Conservation (phyloP, 1,140 invertebrate genomes). For the Venturia canescens region DNA sequence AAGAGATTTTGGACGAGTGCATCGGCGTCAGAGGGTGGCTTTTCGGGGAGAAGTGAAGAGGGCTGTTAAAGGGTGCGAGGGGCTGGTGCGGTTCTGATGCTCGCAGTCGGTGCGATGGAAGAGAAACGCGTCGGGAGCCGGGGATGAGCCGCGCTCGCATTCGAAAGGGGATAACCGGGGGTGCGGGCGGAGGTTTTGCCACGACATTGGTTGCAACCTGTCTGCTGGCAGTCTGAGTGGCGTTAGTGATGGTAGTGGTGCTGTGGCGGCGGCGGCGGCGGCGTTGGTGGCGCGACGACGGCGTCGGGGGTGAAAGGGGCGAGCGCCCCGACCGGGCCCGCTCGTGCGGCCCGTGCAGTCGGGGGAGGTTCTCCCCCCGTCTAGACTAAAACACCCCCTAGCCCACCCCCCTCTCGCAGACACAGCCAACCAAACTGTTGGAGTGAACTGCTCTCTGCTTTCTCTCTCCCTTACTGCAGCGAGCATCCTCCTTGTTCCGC, state of each 20-base stretch:
- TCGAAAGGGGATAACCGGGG: conserved; percentile 15
- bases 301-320: conserved; percentile 25
- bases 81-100: conserved; percentile 19
- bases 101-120: background rate
- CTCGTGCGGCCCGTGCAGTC: conserved; percentile 42
- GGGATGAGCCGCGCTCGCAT: conserved; percentile 17
- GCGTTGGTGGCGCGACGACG: conserved; percentile 50
- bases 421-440: conserved; percentile 74
- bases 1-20: conserved; percentile 71
- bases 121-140: background rate
- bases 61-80: background rate
- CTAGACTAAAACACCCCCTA: conserved; percentile 67
- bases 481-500: conserved; percentile 15
- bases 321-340: conserved; percentile 38
- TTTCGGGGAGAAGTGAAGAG: background rate
- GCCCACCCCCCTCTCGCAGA: conserved; percentile 57
- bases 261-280: conserved; percentile 47
- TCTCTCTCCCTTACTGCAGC: conserved; percentile 42
- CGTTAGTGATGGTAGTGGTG: conserved; percentile 62
- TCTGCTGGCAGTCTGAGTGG: conserved; percentile 71
- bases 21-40: conserved; percentile 49
- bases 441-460: conserved; percentile 68
- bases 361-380: conserved; percentile 64
- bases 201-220: conserved; percentile 73
- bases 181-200: conserved; percentile 55